phyloP scores from a whole-genome alignment of 2,797 vertebrate genomes.

The Coregonus ussuriensis region DNA sequence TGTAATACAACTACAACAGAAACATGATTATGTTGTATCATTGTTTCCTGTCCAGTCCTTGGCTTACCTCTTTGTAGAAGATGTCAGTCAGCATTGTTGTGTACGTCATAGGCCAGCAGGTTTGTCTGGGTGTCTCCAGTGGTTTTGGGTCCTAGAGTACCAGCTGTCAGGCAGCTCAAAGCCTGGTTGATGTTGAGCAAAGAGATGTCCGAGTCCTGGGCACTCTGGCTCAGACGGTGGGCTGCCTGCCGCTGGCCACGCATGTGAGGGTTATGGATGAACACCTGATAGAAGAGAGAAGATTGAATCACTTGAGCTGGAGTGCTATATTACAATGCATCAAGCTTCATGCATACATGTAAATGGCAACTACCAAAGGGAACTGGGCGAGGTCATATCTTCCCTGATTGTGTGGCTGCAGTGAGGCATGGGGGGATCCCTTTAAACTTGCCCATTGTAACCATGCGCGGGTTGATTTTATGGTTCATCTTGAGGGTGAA shows the following conservation, averaged over 20 bases:
- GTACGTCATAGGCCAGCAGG: slow-evolving; percentile 90
- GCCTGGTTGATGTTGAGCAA: slow-evolving; percentile 96
- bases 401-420: slow-evolving; percentile 93
- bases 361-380: not conserved
- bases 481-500: slow-evolving; percentile 95
- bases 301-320: not conserved
- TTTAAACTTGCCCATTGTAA: slow-evolving; percentile 90
- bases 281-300: slow-evolving; percentile 77
- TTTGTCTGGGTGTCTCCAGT: slow-evolving; percentile 87
- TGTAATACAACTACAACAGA: not conserved
- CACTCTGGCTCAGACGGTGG: slow-evolving; percentile 83
- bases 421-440: slow-evolving; percentile 91
- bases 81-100: slow-evolving; percentile 93
- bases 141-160: slow-evolving; percentile 80
- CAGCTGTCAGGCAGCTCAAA: slow-evolving; percentile 89
- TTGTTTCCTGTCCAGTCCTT: not conserved
- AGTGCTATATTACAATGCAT: not conserved
- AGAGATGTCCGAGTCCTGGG: slow-evolving; percentile 88
- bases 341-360: not conserved
- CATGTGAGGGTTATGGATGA: slow-evolving; percentile 94
- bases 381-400: slow-evolving; percentile 70
- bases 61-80: slow-evolving; percentile 90
- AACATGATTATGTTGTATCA: not conserved
- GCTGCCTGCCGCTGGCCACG: slow-evolving; percentile 77
- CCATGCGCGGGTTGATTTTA: slow-evolving; percentile 93